phyloP scores from a whole-genome alignment of 2,888 invertebrate genomes.

The Pardosa pseudoannulata region DNA sequence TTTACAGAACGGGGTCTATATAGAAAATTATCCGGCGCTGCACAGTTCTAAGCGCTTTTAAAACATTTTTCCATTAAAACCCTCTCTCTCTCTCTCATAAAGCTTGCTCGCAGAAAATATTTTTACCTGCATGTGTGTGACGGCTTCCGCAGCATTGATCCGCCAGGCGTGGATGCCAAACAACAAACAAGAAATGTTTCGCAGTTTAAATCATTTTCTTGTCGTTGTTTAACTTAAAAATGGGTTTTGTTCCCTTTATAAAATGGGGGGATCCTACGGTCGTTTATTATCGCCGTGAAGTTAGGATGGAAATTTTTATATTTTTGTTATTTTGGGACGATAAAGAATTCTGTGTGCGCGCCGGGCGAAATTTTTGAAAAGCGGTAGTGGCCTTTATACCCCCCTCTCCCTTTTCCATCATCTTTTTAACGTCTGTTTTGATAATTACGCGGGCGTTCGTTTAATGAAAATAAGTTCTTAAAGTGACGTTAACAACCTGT shows the following conservation, averaged over 20 bases:
- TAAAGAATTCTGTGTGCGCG: not conserved
- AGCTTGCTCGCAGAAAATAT: not conserved
- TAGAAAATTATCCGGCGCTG: conserved; percentile 1
- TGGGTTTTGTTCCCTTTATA: not conserved
- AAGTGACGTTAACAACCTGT: not conserved
- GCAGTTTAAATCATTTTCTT: conserved; percentile 12
- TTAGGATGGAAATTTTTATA: not conserved
- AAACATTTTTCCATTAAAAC: not conserved
- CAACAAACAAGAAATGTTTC: conserved; percentile 2
- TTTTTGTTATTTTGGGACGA: not conserved
- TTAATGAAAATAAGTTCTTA: not conserved
- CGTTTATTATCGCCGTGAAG: not conserved
- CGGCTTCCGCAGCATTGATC: not conserved
- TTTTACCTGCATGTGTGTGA: not conserved
- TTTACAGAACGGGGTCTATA: not conserved
- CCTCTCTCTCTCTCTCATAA: not conserved
- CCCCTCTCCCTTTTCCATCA: not conserved
- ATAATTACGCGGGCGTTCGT: not conserved
- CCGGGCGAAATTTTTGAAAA: not conserved
- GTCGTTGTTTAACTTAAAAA: conserved; percentile 5
- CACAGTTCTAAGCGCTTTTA: not conserved
- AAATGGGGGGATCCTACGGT: not conserved
- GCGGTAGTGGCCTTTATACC: not conserved
- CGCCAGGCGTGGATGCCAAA: not conserved
- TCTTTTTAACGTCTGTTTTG: not conserved